These are phyloP conservation scores for Philhelius pedissequus DNA, from an alignment of 2,888 invertebrate species.

Conservation along the genomic window DNA sequence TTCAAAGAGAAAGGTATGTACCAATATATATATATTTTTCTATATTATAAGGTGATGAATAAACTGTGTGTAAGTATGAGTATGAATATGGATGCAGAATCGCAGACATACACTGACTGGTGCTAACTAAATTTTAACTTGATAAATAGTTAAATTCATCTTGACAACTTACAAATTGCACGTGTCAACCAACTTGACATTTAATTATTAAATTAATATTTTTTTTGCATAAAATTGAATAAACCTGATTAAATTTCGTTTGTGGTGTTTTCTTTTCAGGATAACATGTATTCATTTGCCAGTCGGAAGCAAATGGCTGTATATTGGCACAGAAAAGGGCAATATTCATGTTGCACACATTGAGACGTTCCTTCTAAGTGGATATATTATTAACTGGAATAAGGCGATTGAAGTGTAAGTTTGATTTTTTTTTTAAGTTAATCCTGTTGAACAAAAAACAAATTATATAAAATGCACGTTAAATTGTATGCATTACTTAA, in stretches of 20 bases:
- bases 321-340: slow-evolving; percentile 98
- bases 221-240: slow-evolving; percentile 4
- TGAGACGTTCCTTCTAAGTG: slow-evolving; percentile 96
- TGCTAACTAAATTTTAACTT: neutral
- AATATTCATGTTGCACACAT: slow-evolving; percentile 99
- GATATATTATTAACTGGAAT: slow-evolving; percentile 99
- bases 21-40: neutral
- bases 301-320: slow-evolving; percentile 98
- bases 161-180: slow-evolving; percentile 3
- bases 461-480: too few species aligned
- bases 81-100: neutral
- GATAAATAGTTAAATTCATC: slow-evolving; percentile 1
- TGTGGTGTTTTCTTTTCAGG: slow-evolving; percentile 80
- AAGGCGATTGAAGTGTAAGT: slow-evolving; percentile 99
- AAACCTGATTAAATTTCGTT: neutral
- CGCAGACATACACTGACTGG: neutral
- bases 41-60: neutral
- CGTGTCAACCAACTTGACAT: slow-evolving; percentile 3
- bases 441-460: too few species aligned
- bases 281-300: slow-evolving; percentile 97
- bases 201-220: slow-evolving; percentile 11
- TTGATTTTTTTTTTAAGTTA: slow-evolving; percentile 61
- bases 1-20: slow-evolving; percentile 94
- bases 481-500: too few species aligned
- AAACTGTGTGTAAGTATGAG: neutral